phyloP scores from a whole-genome alignment of 2,797 vertebrate species.

The Enteromius mattozi region DNA sequence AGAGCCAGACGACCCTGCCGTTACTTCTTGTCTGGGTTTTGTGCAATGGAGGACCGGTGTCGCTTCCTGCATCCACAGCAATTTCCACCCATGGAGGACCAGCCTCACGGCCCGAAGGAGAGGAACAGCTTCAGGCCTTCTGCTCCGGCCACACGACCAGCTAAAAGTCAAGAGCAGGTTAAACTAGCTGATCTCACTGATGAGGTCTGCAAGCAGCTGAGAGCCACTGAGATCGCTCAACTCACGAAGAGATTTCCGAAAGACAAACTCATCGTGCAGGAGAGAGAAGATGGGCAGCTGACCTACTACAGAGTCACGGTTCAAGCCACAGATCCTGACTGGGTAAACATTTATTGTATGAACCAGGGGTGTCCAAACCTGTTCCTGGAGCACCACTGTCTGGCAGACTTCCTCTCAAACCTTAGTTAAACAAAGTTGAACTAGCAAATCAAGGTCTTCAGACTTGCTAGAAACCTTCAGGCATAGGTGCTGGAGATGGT shows the following conservation, averaged over 20 bases:
- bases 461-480: not conserved
- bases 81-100: constrained; percentile 56
- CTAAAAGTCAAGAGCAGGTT: constrained; percentile 66
- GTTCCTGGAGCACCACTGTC: not conserved
- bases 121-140: constrained; percentile 37
- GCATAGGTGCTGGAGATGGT: not conserved
- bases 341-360: constrained; percentile 70
- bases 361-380: not conserved
- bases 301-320: constrained; percentile 80
- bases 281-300: constrained; percentile 78
- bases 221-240: constrained; percentile 80
- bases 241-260: constrained; percentile 81
- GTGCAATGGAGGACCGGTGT: constrained; percentile 81
- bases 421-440: not conserved
- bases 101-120: constrained; percentile 22
- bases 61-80: constrained; percentile 81
- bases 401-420: not conserved
- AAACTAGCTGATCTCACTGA: constrained; percentile 78
- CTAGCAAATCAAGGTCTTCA: not conserved
- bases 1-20: constrained; percentile 70
- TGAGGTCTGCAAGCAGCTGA: constrained; percentile 71
- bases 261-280: constrained; percentile 82
- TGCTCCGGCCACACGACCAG: constrained; percentile 50
- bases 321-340: constrained; percentile 83
- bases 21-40: constrained; percentile 83